Percentiles rank a stretch among this genome's conserved stretches.
Conservation (phyloP, 53 echinoderm and acorn worm genomes). For the Luidia sarsii region DNA sequence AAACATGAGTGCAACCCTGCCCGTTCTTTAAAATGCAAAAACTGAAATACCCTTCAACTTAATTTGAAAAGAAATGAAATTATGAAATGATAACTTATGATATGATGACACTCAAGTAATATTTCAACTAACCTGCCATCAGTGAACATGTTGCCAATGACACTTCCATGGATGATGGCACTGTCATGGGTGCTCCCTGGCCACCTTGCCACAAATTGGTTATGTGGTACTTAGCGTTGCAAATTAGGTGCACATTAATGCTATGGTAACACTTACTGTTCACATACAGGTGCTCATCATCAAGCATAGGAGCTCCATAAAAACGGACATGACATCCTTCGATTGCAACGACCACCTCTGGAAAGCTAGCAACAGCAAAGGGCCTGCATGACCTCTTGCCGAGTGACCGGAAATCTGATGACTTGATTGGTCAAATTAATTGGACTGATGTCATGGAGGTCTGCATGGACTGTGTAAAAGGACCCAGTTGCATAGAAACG, state of each 20-base stretch:
- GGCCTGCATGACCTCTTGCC: background rate
- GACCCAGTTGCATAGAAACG: background rate
- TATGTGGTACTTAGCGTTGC: constrained; percentile 36
- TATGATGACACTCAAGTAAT: too few relatives aligned
- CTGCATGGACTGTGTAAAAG: background rate
- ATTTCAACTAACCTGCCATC: constrained; percentile 8
- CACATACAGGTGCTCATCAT: constrained; percentile 12
- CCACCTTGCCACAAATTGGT: constrained; percentile 37
- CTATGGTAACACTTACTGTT: constrained; percentile 39
- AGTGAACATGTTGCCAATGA: background rate
- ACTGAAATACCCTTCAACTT: too few relatives aligned
- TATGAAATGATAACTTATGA: too few relatives aligned
- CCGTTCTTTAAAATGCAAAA: too few relatives aligned
- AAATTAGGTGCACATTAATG: constrained; percentile 46
- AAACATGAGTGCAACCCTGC: too few relatives aligned
- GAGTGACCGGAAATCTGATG: background rate
- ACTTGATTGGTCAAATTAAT: background rate
- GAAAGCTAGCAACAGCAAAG: background rate
- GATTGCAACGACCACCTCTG: too few relatives aligned
- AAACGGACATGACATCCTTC: constrained; percentile 33
- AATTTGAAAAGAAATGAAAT: too few relatives aligned
- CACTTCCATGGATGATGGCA: background rate
- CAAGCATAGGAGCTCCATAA: constrained; percentile 5
- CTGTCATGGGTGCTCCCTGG: constrained; percentile 46
- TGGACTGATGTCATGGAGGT: background rate